Percentiles rank a stretch among this genome's conserved stretches.
These are phyloP conservation scores for Callyntrura sp. DNA, from an alignment of 2,888 invertebrate species.

Conservation along the genomic window DNA sequence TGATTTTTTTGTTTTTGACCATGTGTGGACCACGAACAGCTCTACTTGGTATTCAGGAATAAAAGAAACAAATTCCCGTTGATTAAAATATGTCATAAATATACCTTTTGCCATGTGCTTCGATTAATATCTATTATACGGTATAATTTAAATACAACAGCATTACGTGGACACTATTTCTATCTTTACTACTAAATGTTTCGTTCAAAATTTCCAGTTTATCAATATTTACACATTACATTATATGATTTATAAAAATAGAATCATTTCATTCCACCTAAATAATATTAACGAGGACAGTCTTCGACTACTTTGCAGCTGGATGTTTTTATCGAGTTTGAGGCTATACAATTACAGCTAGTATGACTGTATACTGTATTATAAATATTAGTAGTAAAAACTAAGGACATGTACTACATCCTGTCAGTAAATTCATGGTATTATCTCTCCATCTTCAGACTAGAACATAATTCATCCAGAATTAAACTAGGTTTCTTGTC, in stretches of 20 bases:
- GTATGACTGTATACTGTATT: not conserved
- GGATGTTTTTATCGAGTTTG: slow-evolving; percentile 7
- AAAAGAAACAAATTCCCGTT: slow-evolving; percentile 33
- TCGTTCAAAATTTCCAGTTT: slow-evolving; percentile 2
- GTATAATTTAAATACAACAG: slow-evolving; percentile 9
- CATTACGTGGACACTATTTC: not conserved
- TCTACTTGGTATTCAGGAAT: slow-evolving; percentile 50
- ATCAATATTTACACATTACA: not conserved
- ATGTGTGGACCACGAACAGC: slow-evolving; percentile 68
- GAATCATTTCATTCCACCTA: slow-evolving; percentile 7
- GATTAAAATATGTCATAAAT: slow-evolving; percentile 12
- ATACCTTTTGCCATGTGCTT: slow-evolving; percentile 55
- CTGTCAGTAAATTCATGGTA: slow-evolving; percentile 5
- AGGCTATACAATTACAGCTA: not conserved
- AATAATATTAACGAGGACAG: not conserved
- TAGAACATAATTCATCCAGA: too few species aligned
- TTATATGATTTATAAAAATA: not conserved
- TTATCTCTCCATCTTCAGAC: slow-evolving; percentile 14
- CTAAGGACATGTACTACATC: not conserved
- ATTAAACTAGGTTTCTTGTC: slow-evolving; percentile 29
- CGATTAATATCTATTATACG: slow-evolving; percentile 21
- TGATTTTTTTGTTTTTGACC: not conserved
- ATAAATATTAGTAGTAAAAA: not conserved
- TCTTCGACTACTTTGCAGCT: not conserved
- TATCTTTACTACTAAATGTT: not conserved